phyloP scores from a whole-genome alignment of 2,113 vertebrate species.

The Malaclemys terrapin region DNA sequence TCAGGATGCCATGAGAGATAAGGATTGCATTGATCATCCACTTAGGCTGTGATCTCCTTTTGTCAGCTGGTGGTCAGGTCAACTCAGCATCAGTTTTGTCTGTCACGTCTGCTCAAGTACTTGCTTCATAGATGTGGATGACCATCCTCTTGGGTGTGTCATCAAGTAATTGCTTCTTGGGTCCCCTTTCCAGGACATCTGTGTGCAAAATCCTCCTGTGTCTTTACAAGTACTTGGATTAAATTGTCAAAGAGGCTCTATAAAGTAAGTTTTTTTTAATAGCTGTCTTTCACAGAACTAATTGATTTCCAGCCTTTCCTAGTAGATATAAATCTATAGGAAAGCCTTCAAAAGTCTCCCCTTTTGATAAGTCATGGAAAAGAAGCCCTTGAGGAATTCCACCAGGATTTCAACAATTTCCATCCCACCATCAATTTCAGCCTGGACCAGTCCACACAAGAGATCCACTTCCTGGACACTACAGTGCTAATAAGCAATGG shows the following conservation, averaged over 20 bases:
- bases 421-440: too few species aligned
- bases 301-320: neutral
- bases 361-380: neutral
- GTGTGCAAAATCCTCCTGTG: fast-evolving
- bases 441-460: too few species aligned
- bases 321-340: neutral
- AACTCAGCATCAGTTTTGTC: neutral
- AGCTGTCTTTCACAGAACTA: slow-evolving; percentile 4
- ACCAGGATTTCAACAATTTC: too few species aligned
- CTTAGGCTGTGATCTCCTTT: neutral
- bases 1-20: neutral
- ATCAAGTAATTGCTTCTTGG: slow-evolving; percentile 18
- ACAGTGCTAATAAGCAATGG: too few species aligned
- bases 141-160: neutral
- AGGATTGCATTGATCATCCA: neutral
- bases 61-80: neutral
- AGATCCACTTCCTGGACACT: too few species aligned
- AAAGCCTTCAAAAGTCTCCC: neutral
- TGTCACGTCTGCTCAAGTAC: neutral
- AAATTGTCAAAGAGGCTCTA: neutral
- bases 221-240: neutral
- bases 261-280: slow-evolving; percentile 52
- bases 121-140: neutral
- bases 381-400: too few species aligned
- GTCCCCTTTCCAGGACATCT: slow-evolving; percentile 4